phyloP scores from a whole-genome alignment of 2,888 invertebrate species.

The Diogma glabrata region DNA sequence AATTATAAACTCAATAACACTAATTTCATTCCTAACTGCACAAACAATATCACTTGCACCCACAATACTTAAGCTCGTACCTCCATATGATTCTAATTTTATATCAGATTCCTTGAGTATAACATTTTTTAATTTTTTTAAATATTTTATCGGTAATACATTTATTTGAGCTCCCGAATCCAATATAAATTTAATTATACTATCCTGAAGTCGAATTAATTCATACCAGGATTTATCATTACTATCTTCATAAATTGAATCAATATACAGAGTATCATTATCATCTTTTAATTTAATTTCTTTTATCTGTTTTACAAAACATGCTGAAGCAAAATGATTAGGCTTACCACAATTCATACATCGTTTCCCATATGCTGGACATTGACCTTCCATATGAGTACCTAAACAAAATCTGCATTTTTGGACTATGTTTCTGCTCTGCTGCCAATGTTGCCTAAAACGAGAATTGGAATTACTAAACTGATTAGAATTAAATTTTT shows the following conservation, averaged over 20 bases:
- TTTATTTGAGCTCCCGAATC: constrained; percentile 6
- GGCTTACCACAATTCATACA: constrained; percentile 3
- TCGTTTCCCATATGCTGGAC: constrained; percentile 8
- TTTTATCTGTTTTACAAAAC: background rate
- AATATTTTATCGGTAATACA: constrained; percentile 3
- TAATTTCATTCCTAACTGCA: constrained; percentile 13
- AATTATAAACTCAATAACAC: constrained; percentile 16
- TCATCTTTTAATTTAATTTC: too few relatives aligned
- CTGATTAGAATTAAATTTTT: too few relatives aligned
- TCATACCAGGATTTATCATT: background rate
- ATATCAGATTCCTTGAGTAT: background rate
- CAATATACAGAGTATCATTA: background rate
- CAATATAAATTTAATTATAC: constrained; percentile 1
- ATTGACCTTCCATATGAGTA: too few relatives aligned
- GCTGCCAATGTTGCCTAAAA: too few relatives aligned
- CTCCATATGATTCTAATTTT: constrained; percentile 8
- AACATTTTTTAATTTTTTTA: background rate
- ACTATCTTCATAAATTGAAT: background rate
- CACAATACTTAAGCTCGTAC: background rate
- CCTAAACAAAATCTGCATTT: too few relatives aligned
- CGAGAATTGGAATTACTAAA: too few relatives aligned
- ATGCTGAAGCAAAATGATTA: constrained; percentile 9
- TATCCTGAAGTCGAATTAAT: background rate
- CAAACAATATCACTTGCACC: background rate
- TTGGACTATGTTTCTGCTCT: too few relatives aligned